phyloP scores from a whole-genome alignment of 64 coral and sea anemone genomes.

The Montipora sp. region DNA sequence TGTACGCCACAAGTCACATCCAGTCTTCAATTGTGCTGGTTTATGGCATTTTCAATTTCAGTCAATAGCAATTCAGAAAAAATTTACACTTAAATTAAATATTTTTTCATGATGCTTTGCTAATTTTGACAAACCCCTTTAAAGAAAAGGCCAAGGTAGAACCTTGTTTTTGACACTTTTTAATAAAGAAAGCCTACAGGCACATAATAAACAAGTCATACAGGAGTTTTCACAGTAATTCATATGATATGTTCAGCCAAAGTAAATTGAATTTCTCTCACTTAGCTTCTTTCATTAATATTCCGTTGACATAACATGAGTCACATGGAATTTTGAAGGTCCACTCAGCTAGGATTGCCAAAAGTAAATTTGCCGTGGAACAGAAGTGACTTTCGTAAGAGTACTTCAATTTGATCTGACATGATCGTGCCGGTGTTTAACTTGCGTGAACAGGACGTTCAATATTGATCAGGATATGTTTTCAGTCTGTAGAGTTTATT shows the following conservation, averaged over 20 bases:
- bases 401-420: neutral
- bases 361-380: neutral
- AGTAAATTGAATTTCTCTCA: neutral
- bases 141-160: neutral
- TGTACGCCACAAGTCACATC: neutral
- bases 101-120: neutral
- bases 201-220: too few relatives aligned
- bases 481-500: neutral
- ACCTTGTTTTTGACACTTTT: too few relatives aligned
- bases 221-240: too few relatives aligned
- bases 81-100: too few relatives aligned
- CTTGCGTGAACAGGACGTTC: neutral
- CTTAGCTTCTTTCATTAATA: too few relatives aligned
- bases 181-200: too few relatives aligned
- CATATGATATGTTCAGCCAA: too few relatives aligned
- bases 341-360: neutral
- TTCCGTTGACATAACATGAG: neutral
- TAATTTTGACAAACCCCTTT: neutral
- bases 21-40: neutral
- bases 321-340: neutral
- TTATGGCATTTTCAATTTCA: neutral
- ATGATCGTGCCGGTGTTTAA: neutral
- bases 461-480: neutral
- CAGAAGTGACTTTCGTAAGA: neutral
- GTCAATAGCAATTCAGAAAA: neutral